Evolutionary conservation across 2,888 invertebrate genomes (phyloP), one percentile per base, ranked within the genome.

Genomic region (Lepidonotus clava): DNA sequence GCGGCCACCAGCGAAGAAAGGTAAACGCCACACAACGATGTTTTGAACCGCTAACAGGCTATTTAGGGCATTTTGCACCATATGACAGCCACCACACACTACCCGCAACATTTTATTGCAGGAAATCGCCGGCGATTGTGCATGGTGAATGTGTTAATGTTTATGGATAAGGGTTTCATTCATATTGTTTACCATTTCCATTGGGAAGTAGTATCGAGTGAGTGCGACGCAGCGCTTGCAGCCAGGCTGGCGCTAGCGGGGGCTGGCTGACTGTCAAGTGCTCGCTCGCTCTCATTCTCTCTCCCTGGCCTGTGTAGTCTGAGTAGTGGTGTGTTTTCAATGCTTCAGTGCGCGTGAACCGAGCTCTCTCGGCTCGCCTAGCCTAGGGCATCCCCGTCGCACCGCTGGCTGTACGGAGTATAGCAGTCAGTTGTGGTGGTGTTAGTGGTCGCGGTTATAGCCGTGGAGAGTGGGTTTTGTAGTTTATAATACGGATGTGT

Each of bases 1-100:
- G 83, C 83, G 83, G 80, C 21, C 41, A 11, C 28, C 71, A n/a
- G n/a, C n/a, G 28, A 32, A 46, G 41, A 80, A 24, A 80, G 46
- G 80, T 46, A 80, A 51, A 41, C 77, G 77, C n/a, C 11, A 24
- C 18, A n/a, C n/a, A 28, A 11, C 4, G 11, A 34, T 76, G 80
- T 80, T 80, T 80, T 80, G 80, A 46, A 71, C n/a, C 36, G 36
- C 71, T 71, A 18, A 5, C 38, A 71, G 46, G 8, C 46, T 8
- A 8, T 46, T 46, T 11, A 8, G 18, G 8, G 8, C 8, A 46
- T 18, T 18, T n/a, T n/a, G n/a, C n/a, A n/a, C n/a, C n/a, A n/a
- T n/a, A n/a, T n/a, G n/a, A n/a, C n/a, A n/a, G n/a, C n/a, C n/a
- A n/a, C n/a, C n/a, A n/a, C n/a, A n/a, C n/a, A n/a, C n/a, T n/a